Evolutionary conservation across 2,888 invertebrate genomes (phyloP).

Genomic region (Agonopterix subpropinquella): DNA sequence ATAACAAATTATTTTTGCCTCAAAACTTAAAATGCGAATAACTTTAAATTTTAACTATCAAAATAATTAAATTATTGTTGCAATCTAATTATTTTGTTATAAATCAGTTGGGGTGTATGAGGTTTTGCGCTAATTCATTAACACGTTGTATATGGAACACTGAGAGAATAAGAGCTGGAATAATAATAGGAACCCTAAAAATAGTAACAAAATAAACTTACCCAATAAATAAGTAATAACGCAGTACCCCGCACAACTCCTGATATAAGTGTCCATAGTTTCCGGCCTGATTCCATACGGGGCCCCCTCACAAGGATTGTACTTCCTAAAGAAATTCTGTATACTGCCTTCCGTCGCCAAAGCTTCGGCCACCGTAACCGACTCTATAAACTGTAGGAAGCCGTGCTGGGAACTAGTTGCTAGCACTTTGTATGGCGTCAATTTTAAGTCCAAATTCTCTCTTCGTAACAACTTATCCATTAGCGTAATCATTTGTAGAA

Average conservation of each 20-base stretch:
- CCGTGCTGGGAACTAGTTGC: conserved; percentile 98
- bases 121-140: too few species aligned
- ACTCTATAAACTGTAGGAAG: conserved; percentile 96
- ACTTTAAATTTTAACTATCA: too few species aligned
- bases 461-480: conserved; percentile 97
- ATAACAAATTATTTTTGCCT: too few species aligned
- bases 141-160: too few species aligned
- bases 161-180: too few species aligned
- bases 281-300: conserved; percentile 94
- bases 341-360: conserved; percentile 91
- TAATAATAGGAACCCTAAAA: neutral
- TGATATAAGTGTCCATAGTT: conserved; percentile 98
- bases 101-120: too few species aligned
- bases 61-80: too few species aligned
- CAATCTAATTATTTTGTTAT: too few species aligned
- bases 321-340: conserved; percentile 93
- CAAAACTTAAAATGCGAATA: too few species aligned
- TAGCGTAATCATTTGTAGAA: conserved; percentile 97
- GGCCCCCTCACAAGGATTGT: conserved; percentile 90
- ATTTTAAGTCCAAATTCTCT: conserved; percentile 96
- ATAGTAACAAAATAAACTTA: conserved; percentile 27
- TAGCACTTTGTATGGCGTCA: conserved; percentile 91
- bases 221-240: conserved; percentile 96
- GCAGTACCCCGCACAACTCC: conserved; percentile 98
- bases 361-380: conserved; percentile 94